Percentiles rank a stretch among this genome's conserved stretches.
These are phyloP conservation scores for Acropora yongei DNA, from an alignment of 64 coral and sea anemone genomes.

Conservation along the genomic window DNA sequence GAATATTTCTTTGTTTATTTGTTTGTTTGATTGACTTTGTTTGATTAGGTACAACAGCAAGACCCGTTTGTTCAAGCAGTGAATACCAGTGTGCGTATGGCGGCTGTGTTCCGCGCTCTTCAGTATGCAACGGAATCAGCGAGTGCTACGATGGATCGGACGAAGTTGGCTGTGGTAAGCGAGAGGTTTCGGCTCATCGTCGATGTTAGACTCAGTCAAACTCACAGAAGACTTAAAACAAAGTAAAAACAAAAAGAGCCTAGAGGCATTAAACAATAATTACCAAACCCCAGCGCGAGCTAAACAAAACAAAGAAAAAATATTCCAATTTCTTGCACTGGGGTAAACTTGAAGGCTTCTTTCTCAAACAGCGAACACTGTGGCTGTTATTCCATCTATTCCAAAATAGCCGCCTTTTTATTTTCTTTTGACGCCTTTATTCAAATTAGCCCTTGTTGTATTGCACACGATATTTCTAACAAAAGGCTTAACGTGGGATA, in stretches of 20 bases:
- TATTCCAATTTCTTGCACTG: no score
- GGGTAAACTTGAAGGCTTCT: no score
- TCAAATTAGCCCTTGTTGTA: no score
- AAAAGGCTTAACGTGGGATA: neutral
- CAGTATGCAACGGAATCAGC: constrained; percentile 32
- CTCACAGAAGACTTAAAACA: no score
- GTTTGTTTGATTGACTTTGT: neutral
- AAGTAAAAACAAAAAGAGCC: no score
- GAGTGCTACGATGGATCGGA: constrained; percentile 36
- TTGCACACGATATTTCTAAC: neutral
- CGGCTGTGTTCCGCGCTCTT: neutral
- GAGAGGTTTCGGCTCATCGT: neutral
- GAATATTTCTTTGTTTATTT: neutral
- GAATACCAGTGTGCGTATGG: constrained; percentile 53
- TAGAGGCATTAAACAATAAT: no score
- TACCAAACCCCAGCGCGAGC: no score
- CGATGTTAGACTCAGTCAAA: no score
- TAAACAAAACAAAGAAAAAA: no score
- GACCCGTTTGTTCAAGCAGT: neutral
- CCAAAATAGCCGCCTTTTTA: no score
- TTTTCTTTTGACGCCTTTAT: neutral
- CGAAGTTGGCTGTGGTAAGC: constrained; percentile 40
- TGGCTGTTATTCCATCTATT: no score
- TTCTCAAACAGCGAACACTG: no score
- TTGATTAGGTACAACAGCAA: neutral